Base-by-base conservation (phyloP, 2,888 invertebrate species). In the Amphipoea oculea region DNA sequence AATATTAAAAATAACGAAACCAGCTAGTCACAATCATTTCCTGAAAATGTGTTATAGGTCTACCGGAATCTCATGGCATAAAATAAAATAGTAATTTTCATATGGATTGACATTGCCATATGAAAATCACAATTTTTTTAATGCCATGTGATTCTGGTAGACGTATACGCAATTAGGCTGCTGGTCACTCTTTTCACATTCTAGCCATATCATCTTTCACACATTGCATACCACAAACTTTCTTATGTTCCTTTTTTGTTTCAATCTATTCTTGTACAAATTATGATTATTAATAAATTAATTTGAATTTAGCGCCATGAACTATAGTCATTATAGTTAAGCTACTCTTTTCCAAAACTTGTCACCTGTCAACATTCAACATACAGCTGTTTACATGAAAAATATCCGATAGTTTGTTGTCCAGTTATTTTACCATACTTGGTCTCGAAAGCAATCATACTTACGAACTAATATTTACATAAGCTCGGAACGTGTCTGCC, bases 401-500 rank as follows among this genome's bases (percentile, higher is more conserved):
- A 73, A 45, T 73, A 14, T 45, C 23, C 2, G 5, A 54, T 6
- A 12, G 9, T 74, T 45, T 36, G 7, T 36, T 36, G 2, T 62
- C 23, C 6, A 20, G 5, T 45, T 45, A 79, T 14, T 62, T n/a
- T n/a, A 62, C 14, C 6, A 29, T 36, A 63, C 7, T 23, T 66
- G 40, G 0, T 73, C 23, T 20, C 6, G 17, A 62, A 20, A 82
- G 36, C 23, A 62, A 62, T 23, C 67, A 45, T 45, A 54, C n/a
- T 67, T 42, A 57, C 23, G 17, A 57, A 57, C 36, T 7, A 62
- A 75, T 51, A 48, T 81, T 82, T 82, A 57, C 63, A 62, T 72
- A 75, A 75, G 20, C 57, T 20, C 12, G 48, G 54, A 65, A 78
- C 73, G 85, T 88, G 82, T 71, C 79, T 79, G 82, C 51, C 54